Percentiles rank a stretch among this genome's conserved stretches.
Conservation (phyloP, 2,797 vertebrate genomes). For the Sebastes minor region DNA sequence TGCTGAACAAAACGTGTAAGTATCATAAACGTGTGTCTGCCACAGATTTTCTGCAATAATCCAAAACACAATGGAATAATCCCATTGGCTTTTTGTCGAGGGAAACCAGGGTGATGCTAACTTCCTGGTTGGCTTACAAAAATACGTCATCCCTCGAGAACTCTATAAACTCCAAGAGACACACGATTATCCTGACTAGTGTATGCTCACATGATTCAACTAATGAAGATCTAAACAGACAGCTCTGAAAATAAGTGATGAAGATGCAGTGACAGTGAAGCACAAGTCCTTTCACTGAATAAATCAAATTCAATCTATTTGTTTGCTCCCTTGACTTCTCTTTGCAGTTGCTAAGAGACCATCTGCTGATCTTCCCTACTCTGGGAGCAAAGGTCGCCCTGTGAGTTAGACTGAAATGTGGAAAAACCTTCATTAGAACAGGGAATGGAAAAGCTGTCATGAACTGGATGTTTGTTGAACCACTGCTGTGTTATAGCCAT, state of each 20-base stretch:
- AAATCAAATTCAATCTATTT: conserved; percentile 39
- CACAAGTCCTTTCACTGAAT: neutral
- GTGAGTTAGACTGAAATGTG: conserved; percentile 11
- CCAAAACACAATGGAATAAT: too few relatives aligned
- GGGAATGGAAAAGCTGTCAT: neutral
- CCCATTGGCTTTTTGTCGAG: too few relatives aligned
- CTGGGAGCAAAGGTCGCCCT: conserved; percentile 29
- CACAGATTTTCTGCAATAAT: too few relatives aligned
- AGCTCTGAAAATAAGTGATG: neutral
- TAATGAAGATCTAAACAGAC: neutral
- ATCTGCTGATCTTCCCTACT: conserved; percentile 23
- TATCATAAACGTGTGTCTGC: too few relatives aligned
- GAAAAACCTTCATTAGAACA: conserved; percentile 13
- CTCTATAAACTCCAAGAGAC: neutral
- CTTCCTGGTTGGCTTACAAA: too few relatives aligned
- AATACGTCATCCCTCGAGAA: too few relatives aligned
- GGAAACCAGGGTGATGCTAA: too few relatives aligned
- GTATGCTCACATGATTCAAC: neutral
- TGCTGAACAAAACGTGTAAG: too few relatives aligned
- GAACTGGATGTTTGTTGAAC: neutral
- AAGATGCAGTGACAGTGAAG: neutral
- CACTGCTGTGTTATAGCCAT: neutral
- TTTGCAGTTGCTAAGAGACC: conserved; percentile 41
- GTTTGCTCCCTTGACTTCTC: conserved; percentile 28
- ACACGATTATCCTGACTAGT: neutral